phyloP scores from a whole-genome alignment of 2,888 invertebrate genomes.

The Creontiades dilutus region DNA sequence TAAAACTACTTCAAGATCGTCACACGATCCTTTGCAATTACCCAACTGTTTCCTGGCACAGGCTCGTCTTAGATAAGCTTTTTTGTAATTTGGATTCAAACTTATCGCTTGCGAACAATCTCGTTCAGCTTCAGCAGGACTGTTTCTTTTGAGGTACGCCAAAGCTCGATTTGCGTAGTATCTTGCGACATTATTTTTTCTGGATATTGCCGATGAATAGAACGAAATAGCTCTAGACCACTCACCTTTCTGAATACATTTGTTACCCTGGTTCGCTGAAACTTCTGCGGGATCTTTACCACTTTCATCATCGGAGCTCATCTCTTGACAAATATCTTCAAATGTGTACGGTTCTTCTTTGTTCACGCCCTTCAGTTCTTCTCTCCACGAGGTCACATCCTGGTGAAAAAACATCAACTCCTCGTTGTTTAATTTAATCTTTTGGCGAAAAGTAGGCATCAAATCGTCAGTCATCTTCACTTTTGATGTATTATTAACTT shows the following conservation, averaged over 20 bases:
- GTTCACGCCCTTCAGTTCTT: background rate
- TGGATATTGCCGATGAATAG: constrained; percentile 52
- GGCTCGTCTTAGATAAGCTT: constrained; percentile 91
- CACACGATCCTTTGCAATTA: constrained; percentile 85
- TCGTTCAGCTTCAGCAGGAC: constrained; percentile 82
- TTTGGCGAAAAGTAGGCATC: constrained; percentile 63
- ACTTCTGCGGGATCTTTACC: background rate
- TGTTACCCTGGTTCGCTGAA: constrained; percentile 18
- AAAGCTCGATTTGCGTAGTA: constrained; percentile 34
- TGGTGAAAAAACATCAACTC: constrained; percentile 54
- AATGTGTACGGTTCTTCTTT: background rate
- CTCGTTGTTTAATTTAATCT: constrained; percentile 58
- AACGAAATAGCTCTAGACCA: constrained; percentile 60
- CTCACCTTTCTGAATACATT: constrained; percentile 49
- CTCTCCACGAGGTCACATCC: constrained; percentile 35
- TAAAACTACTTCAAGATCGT: constrained; percentile 86
- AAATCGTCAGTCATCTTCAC: constrained; percentile 45
- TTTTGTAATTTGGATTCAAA: constrained; percentile 88
- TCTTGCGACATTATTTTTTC: background rate
- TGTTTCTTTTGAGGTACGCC: background rate
- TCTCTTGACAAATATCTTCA: constrained; percentile 34
- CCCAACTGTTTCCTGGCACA: constrained; percentile 86
- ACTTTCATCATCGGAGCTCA: constrained; percentile 54
- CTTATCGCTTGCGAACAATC: constrained; percentile 91
- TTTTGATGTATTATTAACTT: background rate